Evolutionary conservation across 2,888 invertebrate species (phyloP), one percentile per base, ranked within the genome.

Genomic region (Adelphocoris suturalis): DNA sequence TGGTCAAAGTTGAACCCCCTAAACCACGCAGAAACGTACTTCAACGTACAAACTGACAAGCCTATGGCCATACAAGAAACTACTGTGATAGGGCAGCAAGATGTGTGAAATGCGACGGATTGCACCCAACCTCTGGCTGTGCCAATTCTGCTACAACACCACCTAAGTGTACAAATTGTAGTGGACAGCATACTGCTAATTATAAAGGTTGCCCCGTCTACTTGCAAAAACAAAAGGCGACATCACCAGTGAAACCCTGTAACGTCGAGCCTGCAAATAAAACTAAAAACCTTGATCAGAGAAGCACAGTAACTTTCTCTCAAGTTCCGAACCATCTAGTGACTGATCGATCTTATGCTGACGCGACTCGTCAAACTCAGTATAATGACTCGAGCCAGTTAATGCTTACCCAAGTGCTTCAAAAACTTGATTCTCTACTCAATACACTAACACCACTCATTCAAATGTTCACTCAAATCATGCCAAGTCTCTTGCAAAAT

Each of bases 391-490:
- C 46, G n/a, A 28, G 19, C 11, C 81, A 81, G 14, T 11, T 16
- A 13, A 48, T 81, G 19, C 23, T 85, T 5, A 19, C 57, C 85
- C 85, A 85, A 85, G 85, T 85, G 23, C 11, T 85, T 14, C 85
- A 85, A 55, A 86, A 86, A 86, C 16, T 86, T 5, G 61, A 86
- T 86, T 86, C 86, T 5, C 37, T 86, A 37, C 61, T 86, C 14
- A 86, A 86, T 23, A 27, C 75, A 1, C 61, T 86, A 13, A 75
- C 86, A 12, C 86, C 86, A 13, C 55, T 86, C 23, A 75, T 86
- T 61, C 86, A 86, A 75, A 86, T 86, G 86, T 68, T 86, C 46
- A 37, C 75, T 3, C 75, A 86, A 75, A 86, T 86, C 27, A 86
- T 86, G 75, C 86, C 68, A n/a, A 68, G 19, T 37, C 19, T 86